A percentile compares a stretch with the other conserved stretches of the same genome.
Conservation (phyloP, 2,797 vertebrate genomes). For the Bovichtus variegatus region DNA sequence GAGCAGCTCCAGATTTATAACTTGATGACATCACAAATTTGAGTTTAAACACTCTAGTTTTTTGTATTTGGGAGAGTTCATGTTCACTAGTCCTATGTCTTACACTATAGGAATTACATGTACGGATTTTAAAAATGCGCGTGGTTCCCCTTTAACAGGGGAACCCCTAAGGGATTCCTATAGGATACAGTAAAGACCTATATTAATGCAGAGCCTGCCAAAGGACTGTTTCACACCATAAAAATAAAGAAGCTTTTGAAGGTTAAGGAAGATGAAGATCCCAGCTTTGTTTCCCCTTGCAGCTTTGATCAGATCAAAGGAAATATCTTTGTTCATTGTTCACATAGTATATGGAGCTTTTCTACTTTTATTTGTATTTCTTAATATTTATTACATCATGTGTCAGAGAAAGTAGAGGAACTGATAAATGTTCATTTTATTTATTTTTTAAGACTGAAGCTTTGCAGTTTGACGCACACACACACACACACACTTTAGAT, state of each 20-base stretch:
- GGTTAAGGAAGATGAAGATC: slow-evolving; percentile 9
- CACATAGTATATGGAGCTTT: background rate
- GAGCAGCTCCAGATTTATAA: too few relatives aligned
- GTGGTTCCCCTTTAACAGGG: slow-evolving; percentile 4
- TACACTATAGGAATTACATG: too few relatives aligned
- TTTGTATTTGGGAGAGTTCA: too few relatives aligned
- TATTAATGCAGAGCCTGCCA: too few relatives aligned
- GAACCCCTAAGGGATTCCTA: slow-evolving; percentile 37
- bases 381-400: background rate
- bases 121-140: too few relatives aligned
- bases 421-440: slow-evolving; percentile 12
- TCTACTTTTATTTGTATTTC: background rate
- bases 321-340: slow-evolving; percentile 22
- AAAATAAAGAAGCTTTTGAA: slow-evolving; percentile 25
- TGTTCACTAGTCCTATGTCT: too few relatives aligned
- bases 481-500: slow-evolving; percentile 7
- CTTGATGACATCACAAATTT: too few relatives aligned
- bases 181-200: slow-evolving; percentile 6
- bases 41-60: too few relatives aligned
- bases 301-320: slow-evolving; percentile 31
- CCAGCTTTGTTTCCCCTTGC: background rate
- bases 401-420: slow-evolving; percentile 17
- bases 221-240: too few relatives aligned
- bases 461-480: slow-evolving; percentile 21
- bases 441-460: slow-evolving; percentile 9